phyloP scores from a whole-genome alignment of 2,888 invertebrate genomes.

The Cheilosia impressa region DNA sequence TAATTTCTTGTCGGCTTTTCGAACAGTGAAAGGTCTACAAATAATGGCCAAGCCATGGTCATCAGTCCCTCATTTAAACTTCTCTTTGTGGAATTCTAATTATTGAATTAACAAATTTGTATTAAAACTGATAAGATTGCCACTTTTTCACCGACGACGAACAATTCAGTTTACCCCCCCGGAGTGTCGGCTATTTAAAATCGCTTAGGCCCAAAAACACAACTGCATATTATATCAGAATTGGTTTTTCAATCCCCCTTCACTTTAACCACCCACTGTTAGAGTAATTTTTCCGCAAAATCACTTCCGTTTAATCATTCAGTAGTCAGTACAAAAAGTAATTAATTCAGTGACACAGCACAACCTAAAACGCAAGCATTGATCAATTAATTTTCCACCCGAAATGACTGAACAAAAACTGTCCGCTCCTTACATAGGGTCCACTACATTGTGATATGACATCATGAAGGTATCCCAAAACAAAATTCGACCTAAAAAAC shows the following conservation, averaged over 20 bases:
- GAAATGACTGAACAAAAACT: slow-evolving; percentile 8
- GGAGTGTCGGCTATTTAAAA: no score
- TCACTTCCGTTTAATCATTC: slow-evolving; percentile 46
- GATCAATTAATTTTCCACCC: slow-evolving; percentile 55
- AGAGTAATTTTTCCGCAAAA: slow-evolving; percentile 28
- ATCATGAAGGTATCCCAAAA: slow-evolving; percentile 2
- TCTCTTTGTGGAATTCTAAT: no score
- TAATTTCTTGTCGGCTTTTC: no score
- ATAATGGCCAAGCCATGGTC: no score
- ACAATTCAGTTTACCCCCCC: no score
- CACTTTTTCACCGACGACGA: no score
- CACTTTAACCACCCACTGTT: not conserved
- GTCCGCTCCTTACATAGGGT: not conserved
- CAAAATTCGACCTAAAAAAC: slow-evolving; percentile 29
- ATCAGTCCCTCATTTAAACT: no score
- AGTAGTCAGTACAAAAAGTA: slow-evolving; percentile 6
- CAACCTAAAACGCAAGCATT: slow-evolving; percentile 12
- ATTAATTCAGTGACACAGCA: slow-evolving; percentile 44
- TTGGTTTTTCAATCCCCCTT: not conserved
- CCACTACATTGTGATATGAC: not conserved
- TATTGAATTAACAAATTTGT: no score
- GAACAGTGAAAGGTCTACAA: no score
- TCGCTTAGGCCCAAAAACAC: no score
- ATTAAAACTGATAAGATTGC: no score
- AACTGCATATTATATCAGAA: not conserved